Percentiles rank a stretch among this genome's conserved stretches.
phyloP scores from a whole-genome alignment of 2,113 vertebrate genomes.

The Etheostoma cragini region DNA sequence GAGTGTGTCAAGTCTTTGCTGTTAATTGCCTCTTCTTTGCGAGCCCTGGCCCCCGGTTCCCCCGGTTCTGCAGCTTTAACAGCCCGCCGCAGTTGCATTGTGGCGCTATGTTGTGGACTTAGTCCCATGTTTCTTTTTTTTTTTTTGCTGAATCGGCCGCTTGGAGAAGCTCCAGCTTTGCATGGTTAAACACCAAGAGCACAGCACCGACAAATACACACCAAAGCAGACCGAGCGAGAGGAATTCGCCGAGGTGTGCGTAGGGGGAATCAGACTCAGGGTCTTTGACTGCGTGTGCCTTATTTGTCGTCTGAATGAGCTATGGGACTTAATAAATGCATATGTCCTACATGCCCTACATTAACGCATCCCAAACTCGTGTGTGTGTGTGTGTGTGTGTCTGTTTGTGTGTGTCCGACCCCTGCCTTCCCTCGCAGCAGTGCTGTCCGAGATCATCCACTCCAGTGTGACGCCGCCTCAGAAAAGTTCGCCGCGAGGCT shows the following conservation, averaged over 20 bases:
- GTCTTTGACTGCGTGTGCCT: neutral
- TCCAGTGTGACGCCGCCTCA: conserved; percentile 42
- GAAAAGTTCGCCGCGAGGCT: conserved; percentile 59
- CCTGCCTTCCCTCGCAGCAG: neutral
- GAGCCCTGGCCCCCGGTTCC: conserved; percentile 18
- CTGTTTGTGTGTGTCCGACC: neutral
- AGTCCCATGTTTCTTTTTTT: neutral
- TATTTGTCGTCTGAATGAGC: neutral
- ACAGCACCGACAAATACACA: conserved; percentile 18
- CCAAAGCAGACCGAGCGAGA: neutral
- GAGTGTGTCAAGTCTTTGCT: conserved; percentile 41
- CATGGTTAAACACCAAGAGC: conserved; percentile 31
- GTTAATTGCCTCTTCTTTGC: conserved; percentile 60
- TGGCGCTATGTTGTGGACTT: neutral
- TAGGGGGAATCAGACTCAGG: neutral
- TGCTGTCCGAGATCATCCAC: conserved; percentile 37
- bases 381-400: too few species aligned
- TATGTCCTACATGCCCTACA: too few species aligned
- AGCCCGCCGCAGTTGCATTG: conserved; percentile 26
- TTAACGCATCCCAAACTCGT: conserved; percentile 12
- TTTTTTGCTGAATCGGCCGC: conserved; percentile 6
- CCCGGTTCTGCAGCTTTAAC: conserved; percentile 36
- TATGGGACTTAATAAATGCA: neutral
- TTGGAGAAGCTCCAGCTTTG: conserved; percentile 33
- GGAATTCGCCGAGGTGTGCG: conserved; percentile 8